These are phyloP conservation scores for Cyrtodaria siliqua DNA, from an alignment of 2,888 invertebrate species.

Conservation along the genomic window DNA sequence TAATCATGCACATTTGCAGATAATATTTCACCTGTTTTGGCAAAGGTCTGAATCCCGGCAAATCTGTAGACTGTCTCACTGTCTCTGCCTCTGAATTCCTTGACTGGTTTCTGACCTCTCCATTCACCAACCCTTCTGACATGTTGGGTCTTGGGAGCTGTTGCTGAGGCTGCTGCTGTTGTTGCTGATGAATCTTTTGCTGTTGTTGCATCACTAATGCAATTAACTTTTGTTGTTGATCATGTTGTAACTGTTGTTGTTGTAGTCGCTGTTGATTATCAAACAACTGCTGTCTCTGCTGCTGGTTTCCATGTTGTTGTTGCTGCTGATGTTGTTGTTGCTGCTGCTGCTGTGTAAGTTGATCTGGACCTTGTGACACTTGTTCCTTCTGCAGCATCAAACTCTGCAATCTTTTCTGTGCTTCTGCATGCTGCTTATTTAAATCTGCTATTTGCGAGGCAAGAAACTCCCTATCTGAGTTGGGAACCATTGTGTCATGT, in stretches of 20 bases:
- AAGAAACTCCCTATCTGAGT: conserved; percentile 63
- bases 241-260: conserved; percentile 49
- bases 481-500: conserved; percentile 25
- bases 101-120: no score
- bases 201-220: conserved; percentile 58
- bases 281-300: conserved; percentile 52
- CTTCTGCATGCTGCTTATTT: conserved; percentile 81
- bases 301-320: conserved; percentile 26
- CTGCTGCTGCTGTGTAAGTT: conserved; percentile 20
- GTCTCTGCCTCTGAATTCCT: no score
- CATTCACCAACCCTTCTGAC: background rate
- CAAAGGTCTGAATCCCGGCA: conserved; percentile 51
- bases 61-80: conserved; percentile 48
- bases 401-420: conserved; percentile 74
- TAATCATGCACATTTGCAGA: no score
- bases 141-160: conserved; percentile 27
- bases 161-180: conserved; percentile 27
- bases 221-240: conserved; percentile 59
- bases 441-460: conserved; percentile 79
- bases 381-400: conserved; percentile 63
- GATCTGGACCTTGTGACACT: background rate
- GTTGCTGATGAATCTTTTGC: conserved; percentile 50
- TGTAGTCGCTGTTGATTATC: conserved; percentile 47
- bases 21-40: conserved; percentile 47
- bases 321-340: no score